phyloP scores from a whole-genome alignment of 35 echinoderm and acorn worm genomes.

The Ophiothrix spiculata region DNA sequence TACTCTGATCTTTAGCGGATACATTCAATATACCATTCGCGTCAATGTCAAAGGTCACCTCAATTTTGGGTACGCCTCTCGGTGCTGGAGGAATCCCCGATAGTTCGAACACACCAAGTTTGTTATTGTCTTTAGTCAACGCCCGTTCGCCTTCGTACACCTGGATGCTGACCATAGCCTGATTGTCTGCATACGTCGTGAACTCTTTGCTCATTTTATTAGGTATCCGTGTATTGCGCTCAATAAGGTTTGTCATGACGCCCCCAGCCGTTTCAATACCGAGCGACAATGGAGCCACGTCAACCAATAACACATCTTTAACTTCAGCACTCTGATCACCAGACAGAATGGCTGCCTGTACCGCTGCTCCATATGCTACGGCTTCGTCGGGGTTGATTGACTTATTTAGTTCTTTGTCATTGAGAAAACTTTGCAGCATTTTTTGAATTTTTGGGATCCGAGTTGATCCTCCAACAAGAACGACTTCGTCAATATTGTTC shows the following conservation, averaged over 20 bases:
- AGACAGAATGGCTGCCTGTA: conserved; percentile 92
- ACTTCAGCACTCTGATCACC: conserved; percentile 69
- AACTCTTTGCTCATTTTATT: conserved; percentile 62
- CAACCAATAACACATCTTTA: conserved; percentile 69
- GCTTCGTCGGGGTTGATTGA: conserved; percentile 98
- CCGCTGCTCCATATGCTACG: conserved; percentile 84
- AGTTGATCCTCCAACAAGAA: conserved; percentile 89
- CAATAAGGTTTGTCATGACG: conserved; percentile 87
- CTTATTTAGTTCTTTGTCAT: conserved; percentile 82
- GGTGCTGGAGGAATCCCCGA: conserved; percentile 97
- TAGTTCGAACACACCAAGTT: conserved; percentile 75
- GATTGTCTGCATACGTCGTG: conserved; percentile 90
- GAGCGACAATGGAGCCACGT: conserved; percentile 72
- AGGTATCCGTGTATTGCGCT: conserved; percentile 81
- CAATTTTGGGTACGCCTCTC: conserved; percentile 94
- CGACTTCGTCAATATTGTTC: conserved; percentile 62
- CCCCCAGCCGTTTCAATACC: conserved; percentile 94
- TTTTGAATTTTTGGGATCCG: conserved; percentile 96
- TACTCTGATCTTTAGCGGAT: conserved; percentile 85
- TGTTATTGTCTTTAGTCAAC: conserved; percentile 90
- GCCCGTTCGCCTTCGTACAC: conserved; percentile 85
- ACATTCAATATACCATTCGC: conserved; percentile 98
- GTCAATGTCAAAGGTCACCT: conserved; percentile 89
- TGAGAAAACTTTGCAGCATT: conserved; percentile 77
- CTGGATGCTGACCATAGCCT: conserved; percentile 80